phyloP scores from a whole-genome alignment of 2,888 invertebrate species.

The Anthophora plumipes region DNA sequence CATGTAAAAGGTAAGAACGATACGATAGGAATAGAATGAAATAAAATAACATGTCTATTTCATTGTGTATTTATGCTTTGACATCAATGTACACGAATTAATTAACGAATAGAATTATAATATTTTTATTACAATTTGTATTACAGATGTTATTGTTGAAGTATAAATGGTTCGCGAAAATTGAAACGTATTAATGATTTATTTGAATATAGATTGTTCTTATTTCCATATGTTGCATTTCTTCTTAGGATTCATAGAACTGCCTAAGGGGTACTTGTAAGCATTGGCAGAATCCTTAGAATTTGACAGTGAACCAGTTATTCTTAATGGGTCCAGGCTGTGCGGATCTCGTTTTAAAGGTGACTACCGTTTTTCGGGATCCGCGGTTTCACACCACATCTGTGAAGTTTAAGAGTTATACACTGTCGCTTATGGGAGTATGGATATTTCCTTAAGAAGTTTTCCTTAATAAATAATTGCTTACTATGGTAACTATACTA shows the following conservation, averaged over 20 bases:
- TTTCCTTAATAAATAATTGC: too few species aligned
- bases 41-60: not conserved
- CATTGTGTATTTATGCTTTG: not conserved
- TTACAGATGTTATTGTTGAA: not conserved
- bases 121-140: not conserved
- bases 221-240: conserved; percentile 64
- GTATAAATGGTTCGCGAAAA: not conserved
- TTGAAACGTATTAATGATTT: not conserved
- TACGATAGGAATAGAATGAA: not conserved
- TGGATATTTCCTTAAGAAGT: too few species aligned
- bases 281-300: conserved; percentile 58
- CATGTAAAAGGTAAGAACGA: not conserved
- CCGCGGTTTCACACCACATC: conserved; percentile 45
- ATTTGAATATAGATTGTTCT: not conserved
- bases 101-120: not conserved
- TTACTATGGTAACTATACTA: too few species aligned
- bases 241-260: conserved; percentile 61
- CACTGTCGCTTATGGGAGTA: too few species aligned
- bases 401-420: conserved; percentile 11
- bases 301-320: conserved; percentile 58
- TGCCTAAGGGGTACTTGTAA: conserved; percentile 53
- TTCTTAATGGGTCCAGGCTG: conserved; percentile 34
- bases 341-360: conserved; percentile 1
- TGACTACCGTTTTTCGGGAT: fast-evolving
- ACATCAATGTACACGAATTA: not conserved